phyloP scores from a whole-genome alignment of 2,888 invertebrate genomes.

The Drosophila quasianomalipes region DNA sequence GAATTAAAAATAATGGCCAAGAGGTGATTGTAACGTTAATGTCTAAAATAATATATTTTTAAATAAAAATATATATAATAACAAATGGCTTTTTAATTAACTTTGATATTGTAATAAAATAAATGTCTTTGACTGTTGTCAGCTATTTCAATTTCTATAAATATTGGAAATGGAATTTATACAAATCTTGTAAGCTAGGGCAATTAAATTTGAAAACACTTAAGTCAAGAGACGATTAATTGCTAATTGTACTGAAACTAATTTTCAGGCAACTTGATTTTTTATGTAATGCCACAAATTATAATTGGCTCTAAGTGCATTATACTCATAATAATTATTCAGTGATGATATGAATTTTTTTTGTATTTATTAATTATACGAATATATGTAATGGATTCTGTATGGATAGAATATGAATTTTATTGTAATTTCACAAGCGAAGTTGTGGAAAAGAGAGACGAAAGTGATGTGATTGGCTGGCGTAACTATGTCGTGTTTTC shows the following conservation, averaged over 20 bases:
- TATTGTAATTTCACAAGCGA: background rate
- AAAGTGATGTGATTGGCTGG: constrained; percentile 35
- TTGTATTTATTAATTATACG: background rate
- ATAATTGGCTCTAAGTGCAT: background rate
- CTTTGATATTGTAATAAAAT: background rate
- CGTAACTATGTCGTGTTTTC: constrained; percentile 1
- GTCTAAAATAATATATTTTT: background rate
- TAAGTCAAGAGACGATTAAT: background rate
- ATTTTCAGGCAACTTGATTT: background rate
- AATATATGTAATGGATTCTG: background rate
- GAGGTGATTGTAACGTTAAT: background rate
- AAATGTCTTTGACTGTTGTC: background rate
- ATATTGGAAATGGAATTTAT: background rate
- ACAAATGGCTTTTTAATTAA: background rate
- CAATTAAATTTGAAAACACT: background rate
- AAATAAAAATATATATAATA: background rate
- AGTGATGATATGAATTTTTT: background rate
- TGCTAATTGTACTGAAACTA: background rate
- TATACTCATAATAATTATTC: background rate
- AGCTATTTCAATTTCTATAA: background rate
- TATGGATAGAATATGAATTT: background rate
- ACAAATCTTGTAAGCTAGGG: background rate
- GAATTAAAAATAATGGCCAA: background rate
- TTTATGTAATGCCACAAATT: background rate
- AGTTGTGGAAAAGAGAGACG: constrained; percentile 16